phyloP scores from a whole-genome alignment of 2,113 vertebrate genomes.

The Colistium nudipinnis region DNA sequence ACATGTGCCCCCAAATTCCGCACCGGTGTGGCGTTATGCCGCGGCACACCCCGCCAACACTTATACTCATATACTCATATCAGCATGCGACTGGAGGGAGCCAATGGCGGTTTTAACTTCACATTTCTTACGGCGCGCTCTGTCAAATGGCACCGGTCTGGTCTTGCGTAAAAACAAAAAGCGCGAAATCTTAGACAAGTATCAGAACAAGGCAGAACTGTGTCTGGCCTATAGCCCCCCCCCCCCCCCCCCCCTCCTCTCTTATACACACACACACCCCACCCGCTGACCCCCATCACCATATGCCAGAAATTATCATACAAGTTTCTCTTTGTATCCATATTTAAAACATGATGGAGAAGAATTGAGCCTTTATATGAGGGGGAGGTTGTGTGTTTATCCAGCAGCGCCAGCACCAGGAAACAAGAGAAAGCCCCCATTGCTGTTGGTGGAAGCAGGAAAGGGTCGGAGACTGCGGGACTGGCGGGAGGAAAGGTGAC shows the following conservation, averaged over 20 bases:
- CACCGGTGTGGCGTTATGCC: conserved; percentile 44
- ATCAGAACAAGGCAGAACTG: conserved; percentile 81
- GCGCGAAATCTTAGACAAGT: conserved; percentile 69
- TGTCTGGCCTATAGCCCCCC: conserved; percentile 67
- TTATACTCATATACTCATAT: too few species aligned
- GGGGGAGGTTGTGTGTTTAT: conserved; percentile 81
- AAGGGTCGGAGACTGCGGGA: conserved; percentile 69
- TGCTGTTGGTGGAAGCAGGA: conserved; percentile 75
- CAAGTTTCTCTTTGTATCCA: conserved; percentile 86
- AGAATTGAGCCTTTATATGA: conserved; percentile 84
- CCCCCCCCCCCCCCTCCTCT: not conserved
- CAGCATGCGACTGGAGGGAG: conserved; percentile 40
- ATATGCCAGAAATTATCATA: conserved; percentile 86
- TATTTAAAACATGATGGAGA: conserved; percentile 82
- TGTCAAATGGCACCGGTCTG: conserved; percentile 60
- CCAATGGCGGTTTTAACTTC: conserved; percentile 28
- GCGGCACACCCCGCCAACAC: conserved; percentile 41
- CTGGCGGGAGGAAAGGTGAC: conserved; percentile 62
- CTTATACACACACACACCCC: conserved; percentile 38
- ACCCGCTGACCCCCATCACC: conserved; percentile 66
- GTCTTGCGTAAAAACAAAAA: conserved; percentile 70
- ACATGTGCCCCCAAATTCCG: conserved; percentile 52
- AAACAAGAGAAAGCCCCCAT: conserved; percentile 82
- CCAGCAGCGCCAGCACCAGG: conserved; percentile 78
- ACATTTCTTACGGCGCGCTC: conserved; percentile 56